Evolutionary conservation across 2,797 vertebrate species (phyloP), one percentile per base, ranked within the genome.

Genomic region (Pteronotus mesoamericanus): DNA sequence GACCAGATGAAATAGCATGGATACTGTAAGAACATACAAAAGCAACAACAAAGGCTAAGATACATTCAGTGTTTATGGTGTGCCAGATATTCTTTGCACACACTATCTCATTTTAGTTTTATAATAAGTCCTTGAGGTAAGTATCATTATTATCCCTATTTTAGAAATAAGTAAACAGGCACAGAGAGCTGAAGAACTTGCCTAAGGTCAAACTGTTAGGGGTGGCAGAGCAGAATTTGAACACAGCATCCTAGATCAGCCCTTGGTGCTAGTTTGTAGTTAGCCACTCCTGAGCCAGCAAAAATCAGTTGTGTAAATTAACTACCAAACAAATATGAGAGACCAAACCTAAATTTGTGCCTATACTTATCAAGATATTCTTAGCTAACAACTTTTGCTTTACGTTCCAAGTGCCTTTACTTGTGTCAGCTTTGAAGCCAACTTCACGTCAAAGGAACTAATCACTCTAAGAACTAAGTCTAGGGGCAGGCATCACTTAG

Each of bases 161-260:
- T 96, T 87, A 91, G 66, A 88, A 46, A 85, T 11, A 37, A 72
- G 34, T 85, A 93, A 88, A 59, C 6, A 89, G n/a, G 26, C 79
- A 75, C 9, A 83, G 48, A 86, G 48, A 75, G 37, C 68, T 85
- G 79, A 84, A 74, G 91, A 94, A 79, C 37, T 61, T 90, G 34
- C 9, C 29, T 68, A 37, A 86, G n/a, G 12, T 79, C 61, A 93
- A 86, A 92, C 37, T n/a, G 57, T 21, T 74, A 72, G 32, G 66
- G 6, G 34, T 24, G 19, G 9, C 82, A 79, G 44, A 79, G 39
- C 59, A 42, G 86, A 42, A 68, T n/a, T 85, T 21, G 34, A 82
- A 55, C 9, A 8, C 21, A 68, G 44, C 51, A 46, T 69, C 66
- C 15, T n/a, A 66, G 64, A 80, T 29, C 74, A 89, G 51, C 32